A percentile compares a stretch with the other conserved stretches of the same genome.
phyloP scores from a whole-genome alignment of 2,888 invertebrate species.

The Athalia rosae region DNA sequence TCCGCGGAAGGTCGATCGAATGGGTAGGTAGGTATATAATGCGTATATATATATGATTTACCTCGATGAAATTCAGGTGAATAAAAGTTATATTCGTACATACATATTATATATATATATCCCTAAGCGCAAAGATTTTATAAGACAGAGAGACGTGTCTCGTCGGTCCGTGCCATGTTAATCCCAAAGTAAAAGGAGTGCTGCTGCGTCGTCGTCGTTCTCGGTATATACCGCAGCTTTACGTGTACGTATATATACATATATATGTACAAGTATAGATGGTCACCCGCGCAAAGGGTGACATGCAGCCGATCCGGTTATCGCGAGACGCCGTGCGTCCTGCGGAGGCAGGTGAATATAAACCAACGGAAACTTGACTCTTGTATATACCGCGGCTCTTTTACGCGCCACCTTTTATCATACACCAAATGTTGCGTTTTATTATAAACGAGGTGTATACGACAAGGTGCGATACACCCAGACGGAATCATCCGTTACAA shows the following conservation, averaged over 20 bases:
- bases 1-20: no score
- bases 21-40: no score
- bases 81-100: no score
- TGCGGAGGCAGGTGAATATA: slow-evolving; percentile 71
- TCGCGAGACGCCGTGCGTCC: slow-evolving; percentile 55
- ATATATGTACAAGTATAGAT: slow-evolving; percentile 58
- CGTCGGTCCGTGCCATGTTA: slow-evolving; percentile 50
- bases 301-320: slow-evolving; percentile 73
- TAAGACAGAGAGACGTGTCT: slow-evolving; percentile 38
- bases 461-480: background rate
- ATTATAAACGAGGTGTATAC: background rate
- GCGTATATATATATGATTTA: no score
- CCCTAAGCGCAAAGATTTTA: background rate
- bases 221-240: background rate
- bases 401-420: background rate
- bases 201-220: slow-evolving; percentile 21
- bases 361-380: slow-evolving; percentile 25
- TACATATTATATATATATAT: no score
- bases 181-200: slow-evolving; percentile 68
- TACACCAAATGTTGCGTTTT: no score
- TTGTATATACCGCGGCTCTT: slow-evolving; percentile 1
- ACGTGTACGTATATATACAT: slow-evolving; percentile 53
- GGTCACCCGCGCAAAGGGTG: slow-evolving; percentile 72
- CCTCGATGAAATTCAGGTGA: no score
- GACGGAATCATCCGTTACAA: no score